Percentiles rank a stretch among this genome's conserved stretches.
phyloP scores from a whole-genome alignment of 2,113 vertebrate species.

The Vulpes vulpes region DNA sequence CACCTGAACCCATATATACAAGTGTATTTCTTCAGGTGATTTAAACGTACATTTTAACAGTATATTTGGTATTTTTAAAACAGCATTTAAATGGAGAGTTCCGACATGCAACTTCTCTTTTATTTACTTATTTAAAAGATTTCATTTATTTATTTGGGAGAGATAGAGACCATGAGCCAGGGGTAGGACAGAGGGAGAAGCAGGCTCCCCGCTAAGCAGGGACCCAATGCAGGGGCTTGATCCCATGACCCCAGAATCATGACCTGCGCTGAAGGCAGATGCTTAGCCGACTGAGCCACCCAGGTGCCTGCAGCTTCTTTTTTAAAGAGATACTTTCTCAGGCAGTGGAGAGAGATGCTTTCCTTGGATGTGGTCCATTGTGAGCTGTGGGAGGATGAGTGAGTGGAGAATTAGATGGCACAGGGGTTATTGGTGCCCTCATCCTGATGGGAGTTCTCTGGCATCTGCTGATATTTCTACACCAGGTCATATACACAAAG shows the following conservation, averaged over 20 bases:
- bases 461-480: neutral
- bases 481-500: neutral
- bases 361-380: neutral
- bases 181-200: no score
- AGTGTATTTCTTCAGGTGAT: slow-evolving; percentile 10
- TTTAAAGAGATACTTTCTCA: neutral
- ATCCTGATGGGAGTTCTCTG: neutral
- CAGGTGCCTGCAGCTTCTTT: neutral
- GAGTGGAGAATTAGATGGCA: neutral
- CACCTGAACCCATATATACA: neutral
- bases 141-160: no score
- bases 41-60: slow-evolving; percentile 19
- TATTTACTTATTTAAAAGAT: no score
- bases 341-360: neutral
- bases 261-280: no score
- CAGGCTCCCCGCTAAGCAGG: no score
- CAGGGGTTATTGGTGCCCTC: neutral
- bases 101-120: neutral
- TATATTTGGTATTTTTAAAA: slow-evolving; percentile 7
- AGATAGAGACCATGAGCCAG: no score
- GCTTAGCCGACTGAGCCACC: no score
- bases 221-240: no score
- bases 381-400: neutral
- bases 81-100: neutral
- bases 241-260: no score